A percentile compares a stretch with the other conserved stretches of the same genome.
These are phyloP conservation scores for Rhinolophus ferrumequinum DNA, from an alignment of 2,113 vertebrate species.

Conservation along the genomic window DNA sequence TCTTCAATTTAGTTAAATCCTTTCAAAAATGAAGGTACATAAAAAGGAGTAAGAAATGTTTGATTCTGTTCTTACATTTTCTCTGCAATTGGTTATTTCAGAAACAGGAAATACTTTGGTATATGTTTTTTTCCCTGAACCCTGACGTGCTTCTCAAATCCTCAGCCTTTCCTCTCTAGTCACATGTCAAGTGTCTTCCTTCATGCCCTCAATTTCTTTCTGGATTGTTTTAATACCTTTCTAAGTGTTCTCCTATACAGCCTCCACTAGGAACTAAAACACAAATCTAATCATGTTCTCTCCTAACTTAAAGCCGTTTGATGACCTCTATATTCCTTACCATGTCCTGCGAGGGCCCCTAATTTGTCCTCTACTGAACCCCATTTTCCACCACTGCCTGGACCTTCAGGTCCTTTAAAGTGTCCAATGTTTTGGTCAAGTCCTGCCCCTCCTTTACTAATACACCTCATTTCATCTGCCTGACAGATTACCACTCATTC, in stretches of 20 bases:
- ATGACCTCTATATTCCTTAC: neutral
- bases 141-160: neutral
- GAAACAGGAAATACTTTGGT: neutral
- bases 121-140: neutral
- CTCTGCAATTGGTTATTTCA: neutral
- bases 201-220: neutral
- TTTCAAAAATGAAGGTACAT: neutral
- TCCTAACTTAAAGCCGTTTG: neutral
- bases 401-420: neutral
- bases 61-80: neutral
- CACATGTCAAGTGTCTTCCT: neutral
- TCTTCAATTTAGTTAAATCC: slow-evolving; percentile 34
- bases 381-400: neutral
- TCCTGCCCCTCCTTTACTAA: neutral
- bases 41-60: neutral
- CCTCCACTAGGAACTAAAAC: neutral
- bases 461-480: neutral
- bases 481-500: neutral
- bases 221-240: neutral
- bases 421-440: neutral
- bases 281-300: neutral
- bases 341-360: accelerated
- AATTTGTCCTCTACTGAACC: too few relatives aligned
- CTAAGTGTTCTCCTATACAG: neutral
- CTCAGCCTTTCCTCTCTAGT: neutral